Evolutionary conservation across 1,140 invertebrate species (phyloP).

Genomic region (Drosophila nasuta): DNA sequence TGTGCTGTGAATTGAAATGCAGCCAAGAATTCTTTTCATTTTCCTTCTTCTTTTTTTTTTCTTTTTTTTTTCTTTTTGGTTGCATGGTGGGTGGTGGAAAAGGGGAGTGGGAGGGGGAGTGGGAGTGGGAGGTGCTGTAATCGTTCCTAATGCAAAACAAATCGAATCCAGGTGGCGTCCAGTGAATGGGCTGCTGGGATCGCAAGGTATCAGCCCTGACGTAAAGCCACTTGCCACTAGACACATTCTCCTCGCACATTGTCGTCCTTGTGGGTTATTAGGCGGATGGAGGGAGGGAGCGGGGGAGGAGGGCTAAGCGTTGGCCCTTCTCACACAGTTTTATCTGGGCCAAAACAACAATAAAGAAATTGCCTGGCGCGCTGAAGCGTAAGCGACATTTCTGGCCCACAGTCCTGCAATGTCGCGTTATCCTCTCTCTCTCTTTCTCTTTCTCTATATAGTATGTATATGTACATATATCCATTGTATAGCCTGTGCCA

Average conservation of each 20-base stretch:
- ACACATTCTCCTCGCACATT: conserved; percentile 35
- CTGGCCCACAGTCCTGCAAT: conserved; percentile 44
- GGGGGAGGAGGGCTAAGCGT: neutral
- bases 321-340: conserved; percentile 27
- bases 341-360: conserved; percentile 52
- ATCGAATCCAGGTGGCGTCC: conserved; percentile 48
- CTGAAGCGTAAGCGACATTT: conserved; percentile 80
- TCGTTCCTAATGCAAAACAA: conserved; percentile 49
- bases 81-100: neutral
- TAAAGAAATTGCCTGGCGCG: conserved; percentile 70
- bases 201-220: conserved; percentile 13
- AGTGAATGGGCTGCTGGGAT: conserved; percentile 14
- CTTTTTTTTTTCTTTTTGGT: too few relatives aligned
- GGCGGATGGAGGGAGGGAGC: neutral
- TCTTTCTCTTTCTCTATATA: too few relatives aligned
- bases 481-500: neutral
- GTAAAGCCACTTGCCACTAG: conserved; percentile 28
- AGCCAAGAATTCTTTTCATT: conserved; percentile 62
- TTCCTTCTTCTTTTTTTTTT: neutral
- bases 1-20: conserved; percentile 82
- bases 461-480: neutral
- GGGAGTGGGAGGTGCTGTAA: too few relatives aligned
- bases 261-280: conserved; percentile 60
- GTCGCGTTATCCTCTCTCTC: conserved; percentile 21
- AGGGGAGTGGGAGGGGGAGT: too few relatives aligned